Percentiles rank a stretch among this genome's conserved stretches.
Conservation (phyloP, 2,797 vertebrate genomes). For the Phoebastria nigripes region DNA sequence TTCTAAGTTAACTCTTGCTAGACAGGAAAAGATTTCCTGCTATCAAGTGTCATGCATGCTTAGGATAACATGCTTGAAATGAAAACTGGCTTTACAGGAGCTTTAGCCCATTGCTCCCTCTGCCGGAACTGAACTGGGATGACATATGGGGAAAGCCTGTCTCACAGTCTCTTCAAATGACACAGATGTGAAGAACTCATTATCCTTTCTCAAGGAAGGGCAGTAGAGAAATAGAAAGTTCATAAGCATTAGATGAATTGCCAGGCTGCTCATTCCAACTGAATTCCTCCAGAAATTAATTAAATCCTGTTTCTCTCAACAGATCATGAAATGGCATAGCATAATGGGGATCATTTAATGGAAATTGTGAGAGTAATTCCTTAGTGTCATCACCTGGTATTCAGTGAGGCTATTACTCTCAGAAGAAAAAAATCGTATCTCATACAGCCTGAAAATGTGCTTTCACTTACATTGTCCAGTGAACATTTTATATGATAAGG, state of each 20-base stretch:
- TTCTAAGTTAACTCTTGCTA: conserved; percentile 5
- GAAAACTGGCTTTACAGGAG: background rate
- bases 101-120: conserved; percentile 65
- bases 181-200: background rate
- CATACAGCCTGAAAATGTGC: background rate
- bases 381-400: background rate
- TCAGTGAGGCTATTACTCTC: background rate
- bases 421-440: background rate
- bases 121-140: conserved; percentile 49
- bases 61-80: background rate
- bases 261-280: conserved; percentile 5
- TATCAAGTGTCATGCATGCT: background rate
- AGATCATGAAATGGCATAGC: conserved; percentile 6
- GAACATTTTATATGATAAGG: background rate
- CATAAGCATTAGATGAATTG: background rate
- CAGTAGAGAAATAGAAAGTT: conserved; percentile 15
- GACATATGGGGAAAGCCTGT: background rate
- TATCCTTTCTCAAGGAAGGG: conserved; percentile 17
- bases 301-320: conserved; percentile 35
- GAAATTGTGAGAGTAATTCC: conserved; percentile 15
- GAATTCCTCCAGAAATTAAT: conserved; percentile 54
- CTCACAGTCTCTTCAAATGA: background rate
- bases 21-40: background rate
- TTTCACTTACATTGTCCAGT: conserved; percentile 13
- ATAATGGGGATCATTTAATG: conserved; percentile 2